Evolutionary conservation across 2,113 vertebrate species (phyloP), one percentile per base, ranked within the genome.

Genomic region (Saccopteryx bilineata): DNA sequence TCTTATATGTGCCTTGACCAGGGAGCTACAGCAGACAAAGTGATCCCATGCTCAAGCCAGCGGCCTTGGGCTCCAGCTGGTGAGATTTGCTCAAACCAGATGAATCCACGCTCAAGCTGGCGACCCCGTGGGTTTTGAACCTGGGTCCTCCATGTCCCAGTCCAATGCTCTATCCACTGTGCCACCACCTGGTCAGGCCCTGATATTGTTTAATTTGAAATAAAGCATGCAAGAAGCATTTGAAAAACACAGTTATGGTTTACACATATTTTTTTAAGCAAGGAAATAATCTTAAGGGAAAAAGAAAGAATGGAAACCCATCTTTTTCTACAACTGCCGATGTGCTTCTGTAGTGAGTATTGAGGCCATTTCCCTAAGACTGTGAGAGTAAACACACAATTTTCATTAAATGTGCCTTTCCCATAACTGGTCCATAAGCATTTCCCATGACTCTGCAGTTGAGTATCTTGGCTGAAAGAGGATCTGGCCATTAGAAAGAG

Each of bases 401-500:
- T 98, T 98, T 98, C 98, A 98, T 98, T 98, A 98, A 98, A 98
- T 95, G 93, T 98, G 97, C 97, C 96, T 98, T 98, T 98, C 98
- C 98, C 98, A 98, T 97, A 98, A 97, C 97, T 97, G 97, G 97
- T 98, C 98, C 97, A 96, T 98, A 98, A 98, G 97, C 97, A 98
- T 98, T 98, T 99, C 98, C 98, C 98, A 98, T 98, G 98, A 98
- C 98, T 98, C 97, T 97, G 97, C 98, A 98, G 97, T 98, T 97
- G 98, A 98, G 96, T 97, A 93, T 98, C 97, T 98, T 98, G 98
- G 98, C 98, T 98, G 94, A 97, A 98, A 97, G 98, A 98, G 93
- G 96, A 98, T 98, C 98, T 98, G 98, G 98, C 97, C 98, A 98
- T 98, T 98, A 98, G 92, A 98, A 98, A 97, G 96, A 98, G 96